Conservation (phyloP, 2,113 vertebrate genomes). For the Amphilophus citrinellus region DNA sequence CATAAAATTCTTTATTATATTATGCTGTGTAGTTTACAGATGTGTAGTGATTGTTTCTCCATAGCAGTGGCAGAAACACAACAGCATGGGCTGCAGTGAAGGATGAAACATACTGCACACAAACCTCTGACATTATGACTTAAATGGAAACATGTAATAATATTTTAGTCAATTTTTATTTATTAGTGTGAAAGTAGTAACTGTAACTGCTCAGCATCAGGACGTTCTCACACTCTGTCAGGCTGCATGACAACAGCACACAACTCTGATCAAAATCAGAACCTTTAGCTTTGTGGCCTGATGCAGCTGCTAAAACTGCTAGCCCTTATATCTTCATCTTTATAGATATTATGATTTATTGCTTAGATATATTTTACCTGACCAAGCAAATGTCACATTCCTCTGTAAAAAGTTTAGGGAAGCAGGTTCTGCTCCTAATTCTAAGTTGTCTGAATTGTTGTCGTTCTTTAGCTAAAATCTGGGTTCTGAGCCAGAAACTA, state of each 20-base stretch:
- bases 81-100: rapidly evolving
- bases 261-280: no score
- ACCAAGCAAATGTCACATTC: no score
- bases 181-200: background rate
- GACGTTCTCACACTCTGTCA: no score
- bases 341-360: no score
- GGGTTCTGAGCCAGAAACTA: background rate
- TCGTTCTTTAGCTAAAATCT: background rate
- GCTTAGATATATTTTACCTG: no score
- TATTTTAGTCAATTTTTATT: background rate
- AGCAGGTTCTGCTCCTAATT: no score
- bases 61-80: background rate
- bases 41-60: background rate
- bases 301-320: no score
- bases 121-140: background rate
- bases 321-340: no score
- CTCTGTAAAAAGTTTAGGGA: no score
- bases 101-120: background rate
- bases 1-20: background rate
- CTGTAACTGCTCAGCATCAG: background rate
- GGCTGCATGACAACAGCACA: no score
- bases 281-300: no score
- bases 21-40: background rate
- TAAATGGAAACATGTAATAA: background rate
- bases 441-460: no score